Conservation (phyloP, 2,888 invertebrate genomes). For the Macropis europaea region DNA sequence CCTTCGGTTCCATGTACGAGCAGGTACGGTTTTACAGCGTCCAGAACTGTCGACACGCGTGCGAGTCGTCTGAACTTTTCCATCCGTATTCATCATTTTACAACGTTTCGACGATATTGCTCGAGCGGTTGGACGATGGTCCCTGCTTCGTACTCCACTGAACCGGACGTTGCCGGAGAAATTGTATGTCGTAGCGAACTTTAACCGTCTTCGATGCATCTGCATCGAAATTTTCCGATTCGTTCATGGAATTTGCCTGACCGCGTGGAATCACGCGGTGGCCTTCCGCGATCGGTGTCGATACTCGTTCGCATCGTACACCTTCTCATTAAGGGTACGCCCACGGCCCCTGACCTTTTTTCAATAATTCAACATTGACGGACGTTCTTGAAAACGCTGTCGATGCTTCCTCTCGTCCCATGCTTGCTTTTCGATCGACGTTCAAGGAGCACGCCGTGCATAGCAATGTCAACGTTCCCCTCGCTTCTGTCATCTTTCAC, state of each 20-base stretch:
- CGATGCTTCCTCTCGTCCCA: slow-evolving; percentile 11
- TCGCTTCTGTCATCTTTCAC: background rate
- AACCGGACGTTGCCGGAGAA: too few species aligned
- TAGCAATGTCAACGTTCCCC: background rate
- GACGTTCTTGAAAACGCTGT: slow-evolving; percentile 29
- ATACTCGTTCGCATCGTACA: background rate
- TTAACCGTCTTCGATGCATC: background rate
- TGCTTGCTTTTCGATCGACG: slow-evolving; percentile 8
- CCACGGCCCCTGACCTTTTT: slow-evolving; percentile 30
- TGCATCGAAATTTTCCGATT: background rate
- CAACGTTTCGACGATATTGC: background rate
- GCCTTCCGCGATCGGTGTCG: slow-evolving; percentile 4
- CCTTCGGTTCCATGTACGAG: slow-evolving; percentile 16
- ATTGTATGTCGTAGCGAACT: slow-evolving; percentile 5
- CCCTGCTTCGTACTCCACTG: too few species aligned
- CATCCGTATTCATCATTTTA: too few species aligned
- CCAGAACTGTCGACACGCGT: slow-evolving; percentile 2
- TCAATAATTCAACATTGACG: slow-evolving; percentile 19
- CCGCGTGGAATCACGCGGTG: background rate
- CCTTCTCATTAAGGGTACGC: background rate
- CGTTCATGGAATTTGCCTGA: background rate
- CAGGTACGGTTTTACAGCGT: slow-evolving; percentile 18
- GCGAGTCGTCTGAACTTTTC: background rate
- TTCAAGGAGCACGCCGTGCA: background rate
- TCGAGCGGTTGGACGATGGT: background rate